Conservation (phyloP, 2,113 vertebrate genomes). For the Scalopus aquaticus region DNA sequence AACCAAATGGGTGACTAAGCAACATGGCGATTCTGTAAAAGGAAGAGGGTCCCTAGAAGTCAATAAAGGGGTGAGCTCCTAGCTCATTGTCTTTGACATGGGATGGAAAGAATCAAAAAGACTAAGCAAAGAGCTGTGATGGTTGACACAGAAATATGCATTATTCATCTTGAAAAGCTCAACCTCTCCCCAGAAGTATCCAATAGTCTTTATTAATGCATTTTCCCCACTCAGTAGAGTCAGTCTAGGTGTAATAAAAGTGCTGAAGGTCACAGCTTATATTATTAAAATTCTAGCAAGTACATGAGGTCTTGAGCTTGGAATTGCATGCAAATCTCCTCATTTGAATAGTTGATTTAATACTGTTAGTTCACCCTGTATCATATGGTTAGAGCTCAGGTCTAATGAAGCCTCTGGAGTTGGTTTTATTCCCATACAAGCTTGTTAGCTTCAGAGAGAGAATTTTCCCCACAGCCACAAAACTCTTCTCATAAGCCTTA, state of each 20-base stretch:
- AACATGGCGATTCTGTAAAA: neutral
- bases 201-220: neutral
- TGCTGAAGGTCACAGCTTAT: neutral
- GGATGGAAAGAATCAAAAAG: neutral
- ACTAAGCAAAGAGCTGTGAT: neutral
- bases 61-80: neutral
- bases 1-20: neutral
- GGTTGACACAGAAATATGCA: neutral
- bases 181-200: neutral
- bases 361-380: neutral
- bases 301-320: neutral
- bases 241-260: neutral
- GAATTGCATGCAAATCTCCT: conserved; percentile 34
- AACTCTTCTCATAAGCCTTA: neutral
- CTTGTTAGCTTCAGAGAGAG: conserved; percentile 39
- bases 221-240: neutral
- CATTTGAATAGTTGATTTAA: conserved; percentile 51
- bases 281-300: conserved; percentile 68
- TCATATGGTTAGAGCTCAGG: neutral
- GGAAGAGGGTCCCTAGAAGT: neutral
- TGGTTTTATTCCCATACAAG: neutral
- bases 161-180: neutral
- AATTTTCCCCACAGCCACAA: neutral
- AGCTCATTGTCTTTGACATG: neutral
- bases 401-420: conserved; percentile 31